Conservation (phyloP, 2,113 vertebrate species). For the Castor canadensis region DNA sequence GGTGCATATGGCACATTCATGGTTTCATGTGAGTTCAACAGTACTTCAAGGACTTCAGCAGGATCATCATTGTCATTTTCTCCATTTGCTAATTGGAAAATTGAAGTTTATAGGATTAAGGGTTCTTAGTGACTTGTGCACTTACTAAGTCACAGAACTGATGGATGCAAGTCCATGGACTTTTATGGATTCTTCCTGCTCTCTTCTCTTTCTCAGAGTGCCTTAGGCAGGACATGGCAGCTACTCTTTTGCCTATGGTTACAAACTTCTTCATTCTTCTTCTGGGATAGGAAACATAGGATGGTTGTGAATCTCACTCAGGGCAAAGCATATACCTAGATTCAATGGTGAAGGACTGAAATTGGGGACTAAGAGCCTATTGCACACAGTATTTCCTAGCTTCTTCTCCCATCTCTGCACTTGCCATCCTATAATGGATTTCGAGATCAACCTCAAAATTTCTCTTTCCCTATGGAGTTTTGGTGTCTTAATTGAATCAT, state of each 20-base stretch:
- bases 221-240: not conserved
- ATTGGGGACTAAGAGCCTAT: not conserved
- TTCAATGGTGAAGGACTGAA: not conserved
- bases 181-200: not conserved
- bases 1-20: not conserved
- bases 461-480: not conserved
- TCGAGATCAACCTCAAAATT: not conserved
- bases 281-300: not conserved
- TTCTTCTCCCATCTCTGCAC: not conserved
- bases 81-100: conserved; percentile 19
- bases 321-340: not conserved
- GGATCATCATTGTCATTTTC: not conserved
- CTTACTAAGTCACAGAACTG: not conserved
- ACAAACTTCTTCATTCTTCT: not conserved
- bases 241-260: not conserved
- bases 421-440: not conserved
- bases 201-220: not conserved
- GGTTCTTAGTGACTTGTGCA: not conserved
- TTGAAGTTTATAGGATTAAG: not conserved
- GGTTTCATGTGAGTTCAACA: not conserved
- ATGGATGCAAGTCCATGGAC: not conserved
- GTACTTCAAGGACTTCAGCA: not conserved
- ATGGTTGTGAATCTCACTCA: not conserved
- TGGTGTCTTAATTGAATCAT: not conserved
- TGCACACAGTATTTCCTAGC: not conserved